Conservation (phyloP, 2,888 invertebrate species). For the Perithous albicinctus region DNA sequence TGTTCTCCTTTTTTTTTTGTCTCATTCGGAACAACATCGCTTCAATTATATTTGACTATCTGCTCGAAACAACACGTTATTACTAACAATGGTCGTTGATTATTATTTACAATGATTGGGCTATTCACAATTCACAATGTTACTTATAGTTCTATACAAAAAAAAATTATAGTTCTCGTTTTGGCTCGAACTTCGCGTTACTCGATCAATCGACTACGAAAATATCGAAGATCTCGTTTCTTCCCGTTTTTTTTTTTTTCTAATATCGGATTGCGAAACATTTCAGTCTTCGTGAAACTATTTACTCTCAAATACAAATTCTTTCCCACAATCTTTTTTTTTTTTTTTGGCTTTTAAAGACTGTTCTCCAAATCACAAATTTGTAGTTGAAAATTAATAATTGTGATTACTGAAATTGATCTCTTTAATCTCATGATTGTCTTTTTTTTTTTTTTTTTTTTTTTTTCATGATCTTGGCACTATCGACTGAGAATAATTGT, state of each 20-base stretch:
- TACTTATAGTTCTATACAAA: slow-evolving; percentile 25
- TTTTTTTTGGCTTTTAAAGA: too few species aligned
- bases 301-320: neutral
- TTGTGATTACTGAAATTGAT: neutral
- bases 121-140: slow-evolving; percentile 50
- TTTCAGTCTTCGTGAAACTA: neutral
- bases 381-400: neutral
- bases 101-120: slow-evolving; percentile 60
- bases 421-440: neutral
- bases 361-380: neutral
- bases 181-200: slow-evolving; percentile 6
- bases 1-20: slow-evolving; percentile 29
- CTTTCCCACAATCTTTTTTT: neutral
- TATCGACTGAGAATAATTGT: neutral
- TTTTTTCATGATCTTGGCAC: neutral
- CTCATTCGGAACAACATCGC: slow-evolving; percentile 15
- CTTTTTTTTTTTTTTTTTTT: neutral
- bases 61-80: slow-evolving; percentile 25
- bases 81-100: slow-evolving; percentile 36
- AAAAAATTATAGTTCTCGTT: slow-evolving; percentile 30
- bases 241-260: neutral
- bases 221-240: slow-evolving; percentile 11
- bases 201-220: neutral
- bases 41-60: slow-evolving; percentile 27
- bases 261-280: slow-evolving; percentile 6